These are phyloP conservation scores for Premnoplex brunnescens DNA, from an alignment of 2,797 vertebrate genomes.

Conservation along the genomic window DNA sequence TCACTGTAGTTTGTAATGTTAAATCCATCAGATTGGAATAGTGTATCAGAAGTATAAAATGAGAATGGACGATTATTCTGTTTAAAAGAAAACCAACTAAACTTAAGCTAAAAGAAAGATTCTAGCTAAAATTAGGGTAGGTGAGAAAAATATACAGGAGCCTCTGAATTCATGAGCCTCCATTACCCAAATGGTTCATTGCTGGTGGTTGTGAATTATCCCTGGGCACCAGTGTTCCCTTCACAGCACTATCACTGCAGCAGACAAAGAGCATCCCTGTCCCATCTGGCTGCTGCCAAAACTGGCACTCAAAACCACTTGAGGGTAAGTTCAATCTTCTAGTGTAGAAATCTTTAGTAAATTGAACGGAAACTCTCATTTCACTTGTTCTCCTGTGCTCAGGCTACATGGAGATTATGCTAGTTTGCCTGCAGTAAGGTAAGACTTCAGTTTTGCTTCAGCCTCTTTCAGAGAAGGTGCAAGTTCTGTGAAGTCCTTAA, in stretches of 20 bases:
- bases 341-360: background rate
- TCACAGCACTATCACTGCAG: background rate
- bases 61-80: background rate
- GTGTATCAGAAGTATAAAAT: background rate
- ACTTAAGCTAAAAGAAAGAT: background rate
- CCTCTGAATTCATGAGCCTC: background rate
- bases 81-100: background rate
- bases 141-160: background rate
- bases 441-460: background rate
- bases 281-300: background rate
- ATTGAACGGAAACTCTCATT: background rate
- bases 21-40: background rate
- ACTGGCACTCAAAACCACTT: background rate
- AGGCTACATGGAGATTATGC: background rate
- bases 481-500: background rate
- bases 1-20: background rate
- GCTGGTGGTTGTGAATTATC: background rate
- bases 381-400: background rate
- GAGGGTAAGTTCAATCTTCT: background rate
- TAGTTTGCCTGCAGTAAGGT: background rate
- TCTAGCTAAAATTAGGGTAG: background rate
- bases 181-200: background rate
- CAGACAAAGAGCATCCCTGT: background rate
- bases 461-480: background rate
- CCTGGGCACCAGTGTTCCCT: background rate